Conservation (phyloP, 2,797 vertebrate genomes). For the Falco berigora region DNA sequence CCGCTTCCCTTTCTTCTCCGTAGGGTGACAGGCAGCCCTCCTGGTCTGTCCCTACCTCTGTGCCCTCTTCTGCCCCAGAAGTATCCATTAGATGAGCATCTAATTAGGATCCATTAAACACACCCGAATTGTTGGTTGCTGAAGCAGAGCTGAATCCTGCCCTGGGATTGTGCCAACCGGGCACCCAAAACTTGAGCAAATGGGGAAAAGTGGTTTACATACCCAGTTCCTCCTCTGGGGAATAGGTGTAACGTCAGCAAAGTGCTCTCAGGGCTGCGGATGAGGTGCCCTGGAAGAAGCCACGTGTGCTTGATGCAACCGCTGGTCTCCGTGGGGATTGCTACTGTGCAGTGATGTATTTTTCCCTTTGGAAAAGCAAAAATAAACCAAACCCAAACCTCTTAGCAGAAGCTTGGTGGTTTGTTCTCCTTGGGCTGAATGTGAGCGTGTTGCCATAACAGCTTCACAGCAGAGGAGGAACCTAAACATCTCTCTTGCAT, state of each 20-base stretch:
- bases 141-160: neutral
- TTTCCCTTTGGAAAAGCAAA: neutral
- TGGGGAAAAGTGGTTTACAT: neutral
- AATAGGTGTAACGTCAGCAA: neutral
- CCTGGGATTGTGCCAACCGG: rapidly evolving
- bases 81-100: neutral
- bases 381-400: neutral
- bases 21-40: neutral
- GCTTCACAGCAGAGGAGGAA: neutral
- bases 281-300: neutral
- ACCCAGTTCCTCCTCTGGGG: neutral
- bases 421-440: neutral
- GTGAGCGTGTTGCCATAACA: neutral
- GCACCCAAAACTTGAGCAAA: neutral
- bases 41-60: neutral
- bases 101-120: neutral
- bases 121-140: rapidly evolving
- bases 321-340: neutral
- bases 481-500: neutral
- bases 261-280: neutral
- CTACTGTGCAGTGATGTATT: neutral
- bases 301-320: rapidly evolving
- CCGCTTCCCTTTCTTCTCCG: neutral
- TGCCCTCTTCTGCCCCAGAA: neutral
- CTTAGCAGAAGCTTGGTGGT: neutral